Evolutionary conservation across 2,113 vertebrate species (phyloP).

Genomic region (Eonycteris spelaea): DNA sequence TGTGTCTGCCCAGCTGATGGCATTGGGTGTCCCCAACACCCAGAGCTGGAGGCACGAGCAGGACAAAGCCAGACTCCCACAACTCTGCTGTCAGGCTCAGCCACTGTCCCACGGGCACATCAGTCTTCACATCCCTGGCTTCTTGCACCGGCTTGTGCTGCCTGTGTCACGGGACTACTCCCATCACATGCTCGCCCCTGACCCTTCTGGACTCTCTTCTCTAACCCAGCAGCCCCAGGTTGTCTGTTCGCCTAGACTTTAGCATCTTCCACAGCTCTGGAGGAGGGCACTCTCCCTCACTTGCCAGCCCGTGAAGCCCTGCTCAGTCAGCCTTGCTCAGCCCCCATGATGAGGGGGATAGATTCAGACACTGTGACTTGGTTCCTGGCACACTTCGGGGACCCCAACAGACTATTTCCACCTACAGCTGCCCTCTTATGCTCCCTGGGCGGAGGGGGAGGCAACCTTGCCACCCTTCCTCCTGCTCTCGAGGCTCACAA

Average conservation of each 20-base stretch:
- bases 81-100: background rate
- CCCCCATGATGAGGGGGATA: no score
- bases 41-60: background rate
- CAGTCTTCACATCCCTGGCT: background rate
- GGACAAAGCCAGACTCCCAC: background rate
- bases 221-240: background rate
- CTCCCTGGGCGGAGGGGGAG: no score
- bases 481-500: background rate
- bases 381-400: background rate
- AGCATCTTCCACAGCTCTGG: background rate
- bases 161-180: rapidly evolving
- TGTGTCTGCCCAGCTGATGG: background rate
- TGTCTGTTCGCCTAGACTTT: background rate
- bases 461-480: rapidly evolving
- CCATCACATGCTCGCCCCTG: rapidly evolving
- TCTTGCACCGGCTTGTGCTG: background rate
- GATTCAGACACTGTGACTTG: background rate
- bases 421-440: background rate
- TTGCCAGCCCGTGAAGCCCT: background rate
- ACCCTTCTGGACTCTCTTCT: background rate
- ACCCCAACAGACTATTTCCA: no score
- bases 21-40: no score
- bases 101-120: rapidly evolving
- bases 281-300: no score
- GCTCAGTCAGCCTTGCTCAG: background rate